phyloP scores from a whole-genome alignment of 2,113 vertebrate genomes.

The Speoplatyrhinus poulsoni region DNA sequence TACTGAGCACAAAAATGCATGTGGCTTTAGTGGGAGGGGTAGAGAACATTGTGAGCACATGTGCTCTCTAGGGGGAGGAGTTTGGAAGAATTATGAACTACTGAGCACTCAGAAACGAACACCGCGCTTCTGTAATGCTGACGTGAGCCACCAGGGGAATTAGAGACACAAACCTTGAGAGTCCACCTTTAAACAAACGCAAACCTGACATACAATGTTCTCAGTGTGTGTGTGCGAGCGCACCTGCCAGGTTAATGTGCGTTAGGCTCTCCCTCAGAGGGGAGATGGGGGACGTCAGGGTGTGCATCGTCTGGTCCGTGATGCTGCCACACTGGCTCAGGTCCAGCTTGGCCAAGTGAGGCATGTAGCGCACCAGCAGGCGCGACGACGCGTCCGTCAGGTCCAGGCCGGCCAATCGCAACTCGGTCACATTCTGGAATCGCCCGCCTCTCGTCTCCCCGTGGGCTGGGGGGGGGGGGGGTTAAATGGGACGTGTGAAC shows the following conservation, averaged over 20 bases:
- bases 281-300: conserved; percentile 82
- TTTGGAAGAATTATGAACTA: too few species aligned
- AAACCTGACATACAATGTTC: too few species aligned
- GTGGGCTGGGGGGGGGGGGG: conserved; percentile 70
- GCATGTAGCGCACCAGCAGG: conserved; percentile 83
- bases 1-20: too few species aligned
- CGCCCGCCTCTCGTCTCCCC: conserved; percentile 81
- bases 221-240: neutral
- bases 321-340: conserved; percentile 85
- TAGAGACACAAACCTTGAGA: too few species aligned
- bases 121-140: too few species aligned
- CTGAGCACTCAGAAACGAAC: too few species aligned
- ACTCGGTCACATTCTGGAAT: conserved; percentile 85
- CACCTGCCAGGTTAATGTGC: conserved; percentile 83
- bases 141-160: too few species aligned
- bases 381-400: conserved; percentile 82
- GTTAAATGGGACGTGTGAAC: neutral
- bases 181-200: too few species aligned
- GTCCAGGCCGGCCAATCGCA: conserved; percentile 85
- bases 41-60: too few species aligned
- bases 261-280: conserved; percentile 84
- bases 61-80: too few species aligned
- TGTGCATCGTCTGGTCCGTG: conserved; percentile 83
- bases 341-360: conserved; percentile 84
- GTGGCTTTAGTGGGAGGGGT: too few species aligned